These are phyloP conservation scores for Botia kubotai DNA, from an alignment of 2,797 vertebrate species.

Conservation along the genomic window DNA sequence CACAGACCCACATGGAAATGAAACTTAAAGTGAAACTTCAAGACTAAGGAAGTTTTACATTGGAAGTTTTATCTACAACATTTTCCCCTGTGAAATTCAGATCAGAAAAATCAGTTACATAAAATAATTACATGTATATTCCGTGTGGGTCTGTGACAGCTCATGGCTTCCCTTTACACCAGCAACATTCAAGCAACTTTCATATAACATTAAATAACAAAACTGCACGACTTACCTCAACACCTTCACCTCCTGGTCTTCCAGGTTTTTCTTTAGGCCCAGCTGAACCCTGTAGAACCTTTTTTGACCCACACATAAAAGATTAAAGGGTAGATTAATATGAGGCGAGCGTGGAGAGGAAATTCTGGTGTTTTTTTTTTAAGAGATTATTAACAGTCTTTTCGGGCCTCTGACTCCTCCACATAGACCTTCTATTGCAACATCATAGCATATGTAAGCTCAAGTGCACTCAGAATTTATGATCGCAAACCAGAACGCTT, in stretches of 20 bases:
- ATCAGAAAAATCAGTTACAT: too few species aligned
- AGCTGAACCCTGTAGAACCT: conserved; percentile 65
- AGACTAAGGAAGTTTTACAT: too few species aligned
- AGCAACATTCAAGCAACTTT: too few species aligned
- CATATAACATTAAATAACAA: neutral
- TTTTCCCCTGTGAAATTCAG: too few species aligned
- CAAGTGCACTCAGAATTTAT: neutral
- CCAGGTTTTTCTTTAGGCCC: conserved; percentile 69
- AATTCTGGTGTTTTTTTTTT: neutral
- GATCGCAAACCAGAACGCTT: conserved; percentile 1
- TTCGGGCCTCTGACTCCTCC: conserved; percentile 76
- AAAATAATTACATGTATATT: too few species aligned
- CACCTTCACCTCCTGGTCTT: conserved; percentile 68
- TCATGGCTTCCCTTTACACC: too few species aligned
- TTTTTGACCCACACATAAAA: neutral
- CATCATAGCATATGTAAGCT: conserved; percentile 46
- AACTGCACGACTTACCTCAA: conserved; percentile 68
- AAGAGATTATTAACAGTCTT: conserved; percentile 69
- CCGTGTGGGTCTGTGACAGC: too few species aligned
- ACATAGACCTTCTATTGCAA: conserved; percentile 74
- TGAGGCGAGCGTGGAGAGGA: neutral
- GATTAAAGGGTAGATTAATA: neutral
- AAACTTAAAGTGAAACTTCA: too few species aligned
- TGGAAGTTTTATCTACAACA: too few species aligned
- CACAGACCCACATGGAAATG: too few species aligned